Evolutionary conservation across 1,140 invertebrate genomes (phyloP).

Genomic region (Drosophila ohnishii): DNA sequence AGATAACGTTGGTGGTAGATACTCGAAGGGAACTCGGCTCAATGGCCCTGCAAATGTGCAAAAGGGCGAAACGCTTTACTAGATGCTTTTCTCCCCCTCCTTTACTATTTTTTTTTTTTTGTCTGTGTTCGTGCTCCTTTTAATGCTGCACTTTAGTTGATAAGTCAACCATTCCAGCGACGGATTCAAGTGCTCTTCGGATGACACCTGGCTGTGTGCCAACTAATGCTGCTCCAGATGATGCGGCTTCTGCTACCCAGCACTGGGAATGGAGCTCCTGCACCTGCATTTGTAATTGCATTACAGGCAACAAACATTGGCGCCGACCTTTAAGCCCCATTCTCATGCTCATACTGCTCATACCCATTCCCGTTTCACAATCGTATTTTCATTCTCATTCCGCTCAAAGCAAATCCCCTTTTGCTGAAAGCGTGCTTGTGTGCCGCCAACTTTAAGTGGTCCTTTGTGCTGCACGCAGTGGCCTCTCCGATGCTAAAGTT

Average conservation of each 20-base stretch:
- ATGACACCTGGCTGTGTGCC: conserved; percentile 61
- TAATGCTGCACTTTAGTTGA: conserved; percentile 79
- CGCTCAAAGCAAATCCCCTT: conserved; percentile 69
- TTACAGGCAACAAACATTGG: conserved; percentile 52
- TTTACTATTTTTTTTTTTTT: conserved; percentile 1
- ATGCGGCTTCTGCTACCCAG: conserved; percentile 7
- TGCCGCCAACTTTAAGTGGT: conserved; percentile 70
- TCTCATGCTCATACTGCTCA: neutral
- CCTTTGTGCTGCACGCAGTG: conserved; percentile 64
- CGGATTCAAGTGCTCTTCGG: conserved; percentile 17
- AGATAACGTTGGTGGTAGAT: conserved; percentile 2
- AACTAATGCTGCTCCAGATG: conserved; percentile 29
- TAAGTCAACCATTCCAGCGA: conserved; percentile 68
- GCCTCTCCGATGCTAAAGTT: conserved; percentile 23
- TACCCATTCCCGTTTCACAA: conserved; percentile 1
- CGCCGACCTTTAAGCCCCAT: conserved; percentile 35
- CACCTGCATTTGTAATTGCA: conserved; percentile 73
- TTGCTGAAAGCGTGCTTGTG: conserved; percentile 31
- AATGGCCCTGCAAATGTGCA: conserved; percentile 60
- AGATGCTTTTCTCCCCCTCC: conserved; percentile 8
- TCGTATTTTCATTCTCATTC: conserved; percentile 27
- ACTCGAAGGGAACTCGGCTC: conserved; percentile 17
- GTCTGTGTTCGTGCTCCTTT: conserved; percentile 40
- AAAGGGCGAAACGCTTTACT: conserved; percentile 48
- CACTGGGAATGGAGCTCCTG: conserved; percentile 6